Percentiles rank a stretch among this genome's conserved stretches.
phyloP scores from a whole-genome alignment of 2,888 invertebrate species.

The Heliconius aoede region DNA sequence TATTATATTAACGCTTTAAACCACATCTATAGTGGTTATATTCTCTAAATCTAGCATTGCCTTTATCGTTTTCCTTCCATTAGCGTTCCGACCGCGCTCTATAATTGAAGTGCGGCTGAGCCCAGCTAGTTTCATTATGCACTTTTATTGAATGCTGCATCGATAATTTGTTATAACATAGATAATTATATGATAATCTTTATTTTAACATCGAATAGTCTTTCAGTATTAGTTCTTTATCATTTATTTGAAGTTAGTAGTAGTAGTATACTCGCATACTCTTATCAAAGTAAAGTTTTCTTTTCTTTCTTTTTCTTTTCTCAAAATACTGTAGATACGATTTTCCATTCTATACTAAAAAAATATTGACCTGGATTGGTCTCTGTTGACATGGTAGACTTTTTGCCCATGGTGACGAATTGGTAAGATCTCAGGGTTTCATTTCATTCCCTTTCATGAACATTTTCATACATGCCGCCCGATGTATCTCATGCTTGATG shows the following conservation, averaged over 20 bases:
- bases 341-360: neutral
- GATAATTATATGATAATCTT: constrained; percentile 45
- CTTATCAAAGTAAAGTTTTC: too few relatives aligned
- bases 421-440: too few relatives aligned
- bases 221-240: constrained; percentile 41
- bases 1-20: neutral
- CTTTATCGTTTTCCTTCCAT: constrained; percentile 69
- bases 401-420: neutral
- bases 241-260: constrained; percentile 16
- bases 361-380: neutral
- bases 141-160: constrained; percentile 55
- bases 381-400: neutral
- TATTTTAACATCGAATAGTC: constrained; percentile 46
- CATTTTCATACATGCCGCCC: neutral
- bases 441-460: too few relatives aligned
- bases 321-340: neutral
- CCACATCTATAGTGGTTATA: constrained; percentile 50
- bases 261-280: too few relatives aligned
- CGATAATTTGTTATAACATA: constrained; percentile 47
- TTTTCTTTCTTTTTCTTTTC: too few relatives aligned
- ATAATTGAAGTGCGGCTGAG: constrained; percentile 70
- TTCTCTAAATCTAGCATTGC: constrained; percentile 57
- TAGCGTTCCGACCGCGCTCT: constrained; percentile 69
- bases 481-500: neutral
- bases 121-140: constrained; percentile 58